These are phyloP conservation scores for Drosophila albomicans DNA, from an alignment of 1,140 invertebrate genomes.

Conservation along the genomic window DNA sequence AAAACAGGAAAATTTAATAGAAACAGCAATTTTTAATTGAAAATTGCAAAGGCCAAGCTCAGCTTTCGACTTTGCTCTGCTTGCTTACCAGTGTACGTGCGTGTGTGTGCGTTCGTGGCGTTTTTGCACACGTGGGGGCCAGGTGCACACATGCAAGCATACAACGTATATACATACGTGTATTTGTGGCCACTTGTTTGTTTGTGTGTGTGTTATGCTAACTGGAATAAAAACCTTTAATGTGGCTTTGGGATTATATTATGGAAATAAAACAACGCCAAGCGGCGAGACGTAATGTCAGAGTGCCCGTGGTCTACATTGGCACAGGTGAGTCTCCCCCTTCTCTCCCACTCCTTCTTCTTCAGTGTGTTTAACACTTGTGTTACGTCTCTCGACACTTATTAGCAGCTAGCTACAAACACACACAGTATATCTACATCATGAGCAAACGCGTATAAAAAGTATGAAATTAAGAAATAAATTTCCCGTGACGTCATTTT, in stretches of 20 bases:
- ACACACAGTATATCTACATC: background rate
- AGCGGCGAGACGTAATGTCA: constrained; percentile 56
- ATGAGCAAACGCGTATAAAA: background rate
- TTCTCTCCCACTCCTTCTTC: background rate
- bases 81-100: background rate
- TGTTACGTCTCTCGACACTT: constrained; percentile 38
- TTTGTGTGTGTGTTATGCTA: constrained; percentile 11
- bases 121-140: constrained; percentile 61
- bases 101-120: constrained; percentile 61
- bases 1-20: constrained; percentile 6
- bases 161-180: background rate
- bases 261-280: constrained; percentile 69
- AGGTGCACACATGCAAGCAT: constrained; percentile 15
- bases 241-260: constrained; percentile 80
- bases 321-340: constrained; percentile 66
- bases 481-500: constrained; percentile 51
- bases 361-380: constrained; percentile 6
- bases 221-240: constrained; percentile 51
- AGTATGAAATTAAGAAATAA: constrained; percentile 2
- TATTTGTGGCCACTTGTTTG: constrained; percentile 11
- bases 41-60: constrained; percentile 42
- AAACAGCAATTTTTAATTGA: constrained; percentile 31
- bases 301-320: constrained; percentile 68
- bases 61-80: constrained; percentile 42
- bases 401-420: background rate